These are phyloP conservation scores for Aurelia aurita DNA, from an alignment of 30 jellyfish, hydroid and myxozoan species.

Conservation along the genomic window DNA sequence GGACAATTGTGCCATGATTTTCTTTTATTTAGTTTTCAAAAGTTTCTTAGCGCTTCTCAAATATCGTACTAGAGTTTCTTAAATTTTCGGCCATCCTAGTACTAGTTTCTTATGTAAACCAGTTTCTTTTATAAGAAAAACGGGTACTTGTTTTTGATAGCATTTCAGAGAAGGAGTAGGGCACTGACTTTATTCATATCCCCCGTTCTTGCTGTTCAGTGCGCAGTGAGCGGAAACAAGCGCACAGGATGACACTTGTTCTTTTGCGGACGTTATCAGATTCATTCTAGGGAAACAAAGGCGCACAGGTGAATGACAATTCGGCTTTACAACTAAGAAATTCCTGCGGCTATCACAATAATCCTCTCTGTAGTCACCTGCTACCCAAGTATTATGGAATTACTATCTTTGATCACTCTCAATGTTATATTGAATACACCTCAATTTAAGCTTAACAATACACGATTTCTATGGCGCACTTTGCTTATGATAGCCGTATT, in stretches of 20 bases:
- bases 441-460: constrained; percentile 48
- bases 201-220: constrained; percentile 21
- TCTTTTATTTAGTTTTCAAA: too few species aligned
- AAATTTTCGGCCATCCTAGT: too few species aligned
- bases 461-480: constrained; percentile 48
- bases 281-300: constrained; percentile 70
- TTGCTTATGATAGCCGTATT: constrained; percentile 38
- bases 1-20: too few species aligned
- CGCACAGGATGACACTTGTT: constrained; percentile 73
- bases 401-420: constrained; percentile 64
- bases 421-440: constrained; percentile 53
- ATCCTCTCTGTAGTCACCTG: constrained; percentile 86
- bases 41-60: too few species aligned
- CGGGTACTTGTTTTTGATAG: too few species aligned
- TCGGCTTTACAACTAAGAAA: constrained; percentile 61
- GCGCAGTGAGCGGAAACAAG: constrained; percentile 70
- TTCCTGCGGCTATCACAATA: constrained; percentile 85
- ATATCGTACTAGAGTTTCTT: too few species aligned
- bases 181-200: not conserved
- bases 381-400: constrained; percentile 74
- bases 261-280: constrained; percentile 56
- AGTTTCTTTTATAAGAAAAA: too few species aligned
- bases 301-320: constrained; percentile 92
- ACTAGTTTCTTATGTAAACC: too few species aligned
- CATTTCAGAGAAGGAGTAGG: too few species aligned